Base-by-base conservation (phyloP, 2,888 invertebrate genomes). In the Chloroclystis v-ata region DNA sequence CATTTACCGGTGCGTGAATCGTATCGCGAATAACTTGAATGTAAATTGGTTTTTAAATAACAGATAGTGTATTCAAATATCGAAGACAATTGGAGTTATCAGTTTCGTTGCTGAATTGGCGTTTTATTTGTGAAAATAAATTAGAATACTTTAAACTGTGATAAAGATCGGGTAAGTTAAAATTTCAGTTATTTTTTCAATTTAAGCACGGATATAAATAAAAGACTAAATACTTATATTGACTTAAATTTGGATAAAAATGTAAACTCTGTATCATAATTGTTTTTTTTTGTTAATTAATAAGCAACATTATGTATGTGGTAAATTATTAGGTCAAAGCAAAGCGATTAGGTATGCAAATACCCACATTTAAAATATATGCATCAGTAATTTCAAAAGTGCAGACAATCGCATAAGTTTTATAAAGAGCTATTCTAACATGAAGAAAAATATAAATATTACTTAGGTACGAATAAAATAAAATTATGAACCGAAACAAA, bases 1-100 rank as follows among this genome's bases (percentile, higher is more conserved):
- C 43, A 58, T 41, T 65, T 63, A 67, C 61, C 67, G 67, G 69
- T 72, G 65, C 63, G 56, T 60, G 57, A 44, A 44, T 41, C 13
- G 28, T 24, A 46, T 40, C 12, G 29, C 43, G 43, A 33, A 16
- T 16, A 37, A 25, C 40, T 35, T 42, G n/a, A 57, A 56, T 47
- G 24, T 44, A 37, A 42, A 47, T 13, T n/a, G 14, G 9, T 9
- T 14, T 16, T 10, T 14, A 14, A 16, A 32, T 9, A 33, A 33
- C 1, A 14, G 32, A 16, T 14, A 16, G 32, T 13, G n/a, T 13
- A 13, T 32, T 3, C 14, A 33, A 14, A n/a, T 13, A 13, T 30
- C n/a, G n/a, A n/a, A 33, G 7, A 33, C n/a, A 32, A n/a, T 32
- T 32, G 1, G n/a, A 14, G 12, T 20, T 33, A 11, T 35, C 35